Percentiles rank a stretch among this genome's conserved stretches.
Evolutionary conservation across 53 echinoderm and acorn worm genomes (phyloP).

Genomic region (Crossaster papposus): DNA sequence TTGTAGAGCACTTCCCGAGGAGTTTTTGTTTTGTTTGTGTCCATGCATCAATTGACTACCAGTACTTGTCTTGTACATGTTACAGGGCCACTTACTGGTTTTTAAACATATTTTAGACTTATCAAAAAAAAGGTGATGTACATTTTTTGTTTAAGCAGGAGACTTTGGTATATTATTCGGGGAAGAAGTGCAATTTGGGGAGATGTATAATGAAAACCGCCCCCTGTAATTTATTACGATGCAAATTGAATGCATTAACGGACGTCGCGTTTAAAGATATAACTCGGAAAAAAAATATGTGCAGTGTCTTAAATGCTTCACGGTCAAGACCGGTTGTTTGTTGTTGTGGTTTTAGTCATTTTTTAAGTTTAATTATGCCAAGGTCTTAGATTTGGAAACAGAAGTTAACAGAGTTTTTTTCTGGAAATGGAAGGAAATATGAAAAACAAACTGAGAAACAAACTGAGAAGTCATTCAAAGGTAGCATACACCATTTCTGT

Average conservation of each 20-base stretch:
- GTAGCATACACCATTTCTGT: too few relatives aligned
- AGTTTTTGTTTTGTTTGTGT: constrained; percentile 1
- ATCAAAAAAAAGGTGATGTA: constrained; percentile 23
- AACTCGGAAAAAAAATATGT: constrained; percentile 1
- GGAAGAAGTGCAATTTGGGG: constrained; percentile 60
- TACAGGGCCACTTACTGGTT: constrained; percentile 29
- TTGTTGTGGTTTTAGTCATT: constrained; percentile 4
- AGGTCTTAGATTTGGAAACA: too few relatives aligned
- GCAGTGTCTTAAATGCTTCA: constrained; percentile 32
- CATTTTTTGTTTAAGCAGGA: constrained; percentile 32
- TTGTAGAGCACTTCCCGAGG: background rate
- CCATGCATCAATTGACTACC: constrained; percentile 32
- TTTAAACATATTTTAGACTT: constrained; percentile 30
- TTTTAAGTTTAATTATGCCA: background rate
- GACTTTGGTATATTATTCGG: constrained; percentile 61
- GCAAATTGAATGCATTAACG: constrained; percentile 37
- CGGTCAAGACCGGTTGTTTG: background rate
- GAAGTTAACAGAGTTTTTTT: too few relatives aligned
- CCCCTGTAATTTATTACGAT: constrained; percentile 47
- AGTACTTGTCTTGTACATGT: constrained; percentile 49
- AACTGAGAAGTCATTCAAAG: background rate
- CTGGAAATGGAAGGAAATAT: too few relatives aligned
- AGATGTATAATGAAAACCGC: constrained; percentile 10
- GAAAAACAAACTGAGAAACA: background rate
- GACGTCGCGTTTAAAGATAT: constrained; percentile 2